Percentiles rank a stretch among this genome's conserved stretches.
Evolutionary conservation across 2,797 vertebrate species (phyloP).

Genomic region (Darevskia nairensis): DNA sequence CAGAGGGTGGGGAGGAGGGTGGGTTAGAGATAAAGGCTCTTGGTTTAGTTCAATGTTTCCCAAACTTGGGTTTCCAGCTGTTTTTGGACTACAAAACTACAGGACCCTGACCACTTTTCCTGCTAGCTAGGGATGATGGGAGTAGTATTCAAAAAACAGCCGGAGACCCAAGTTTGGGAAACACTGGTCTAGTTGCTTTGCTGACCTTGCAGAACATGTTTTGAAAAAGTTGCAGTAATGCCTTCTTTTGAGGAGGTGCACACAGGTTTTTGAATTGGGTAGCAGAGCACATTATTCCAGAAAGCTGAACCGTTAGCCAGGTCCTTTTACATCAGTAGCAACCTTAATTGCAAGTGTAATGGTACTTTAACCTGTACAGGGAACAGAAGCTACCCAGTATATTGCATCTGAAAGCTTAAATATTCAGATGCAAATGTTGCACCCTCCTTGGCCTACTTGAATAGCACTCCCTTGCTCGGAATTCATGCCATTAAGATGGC

Average conservation of each 20-base stretch:
- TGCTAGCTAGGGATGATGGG: too few species aligned
- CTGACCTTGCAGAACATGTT: background rate
- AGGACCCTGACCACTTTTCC: too few species aligned
- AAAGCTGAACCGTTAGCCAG: background rate
- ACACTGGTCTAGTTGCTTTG: background rate
- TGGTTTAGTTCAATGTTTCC: too few species aligned
- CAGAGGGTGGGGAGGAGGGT: too few species aligned
- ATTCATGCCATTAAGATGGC: background rate
- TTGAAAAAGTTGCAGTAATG: background rate
- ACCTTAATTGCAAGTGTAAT: background rate
- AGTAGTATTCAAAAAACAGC: too few species aligned
- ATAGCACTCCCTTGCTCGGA: background rate
- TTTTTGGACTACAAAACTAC: too few species aligned
- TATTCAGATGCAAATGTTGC: background rate
- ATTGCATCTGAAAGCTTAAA: background rate
- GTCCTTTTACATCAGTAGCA: background rate
- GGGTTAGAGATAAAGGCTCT: too few species aligned
- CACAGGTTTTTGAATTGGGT: background rate
- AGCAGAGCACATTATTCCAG: background rate
- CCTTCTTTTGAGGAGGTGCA: too few species aligned
- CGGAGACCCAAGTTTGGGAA: too few species aligned
- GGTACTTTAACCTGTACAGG: background rate
- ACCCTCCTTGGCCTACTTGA: background rate
- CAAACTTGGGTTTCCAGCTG: too few species aligned
- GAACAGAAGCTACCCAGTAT: background rate